Evolutionary conservation across 2,888 invertebrate genomes (phyloP).

Genomic region (Timema cristinae): DNA sequence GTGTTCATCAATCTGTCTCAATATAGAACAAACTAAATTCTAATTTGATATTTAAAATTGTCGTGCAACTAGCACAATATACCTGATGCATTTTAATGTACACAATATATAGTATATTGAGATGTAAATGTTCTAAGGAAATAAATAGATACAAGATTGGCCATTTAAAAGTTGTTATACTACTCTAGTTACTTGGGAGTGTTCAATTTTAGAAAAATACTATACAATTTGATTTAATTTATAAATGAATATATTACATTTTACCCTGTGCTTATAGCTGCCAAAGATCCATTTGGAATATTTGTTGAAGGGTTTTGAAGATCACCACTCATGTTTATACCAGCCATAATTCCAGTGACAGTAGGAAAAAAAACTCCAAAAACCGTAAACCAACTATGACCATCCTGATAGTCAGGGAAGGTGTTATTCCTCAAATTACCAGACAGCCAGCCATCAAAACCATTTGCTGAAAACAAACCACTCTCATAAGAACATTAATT

Average conservation of each 20-base stretch:
- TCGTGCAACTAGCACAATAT: too few relatives aligned
- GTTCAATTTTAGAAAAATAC: too few relatives aligned
- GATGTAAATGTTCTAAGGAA: too few relatives aligned
- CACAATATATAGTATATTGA: too few relatives aligned
- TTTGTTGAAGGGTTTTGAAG: slow-evolving; percentile 85
- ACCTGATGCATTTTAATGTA: too few relatives aligned
- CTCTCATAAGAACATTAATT: too few relatives aligned
- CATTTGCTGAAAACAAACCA: slow-evolving; percentile 54
- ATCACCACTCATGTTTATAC: slow-evolving; percentile 98
- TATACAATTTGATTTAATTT: slow-evolving; percentile 7
- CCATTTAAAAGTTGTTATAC: too few relatives aligned
- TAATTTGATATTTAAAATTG: too few relatives aligned
- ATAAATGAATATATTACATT: slow-evolving; percentile 20
- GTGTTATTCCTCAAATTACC: slow-evolving; percentile 77
- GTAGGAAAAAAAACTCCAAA: slow-evolving; percentile 98
- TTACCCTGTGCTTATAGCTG: slow-evolving; percentile 87
- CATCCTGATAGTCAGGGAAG: slow-evolving; percentile 71
- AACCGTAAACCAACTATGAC: slow-evolving; percentile 90
- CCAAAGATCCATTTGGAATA: slow-evolving; percentile 91
- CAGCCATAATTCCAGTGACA: slow-evolving; percentile 93
- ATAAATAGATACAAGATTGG: too few relatives aligned
- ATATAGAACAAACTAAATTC: too few relatives aligned
- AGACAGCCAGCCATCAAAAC: slow-evolving; percentile 83
- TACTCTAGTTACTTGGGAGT: too few relatives aligned
- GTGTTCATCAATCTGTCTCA: too few relatives aligned